Evolutionary conservation across 2,888 invertebrate genomes (phyloP).

Genomic region (Drosophila eohydei): DNA sequence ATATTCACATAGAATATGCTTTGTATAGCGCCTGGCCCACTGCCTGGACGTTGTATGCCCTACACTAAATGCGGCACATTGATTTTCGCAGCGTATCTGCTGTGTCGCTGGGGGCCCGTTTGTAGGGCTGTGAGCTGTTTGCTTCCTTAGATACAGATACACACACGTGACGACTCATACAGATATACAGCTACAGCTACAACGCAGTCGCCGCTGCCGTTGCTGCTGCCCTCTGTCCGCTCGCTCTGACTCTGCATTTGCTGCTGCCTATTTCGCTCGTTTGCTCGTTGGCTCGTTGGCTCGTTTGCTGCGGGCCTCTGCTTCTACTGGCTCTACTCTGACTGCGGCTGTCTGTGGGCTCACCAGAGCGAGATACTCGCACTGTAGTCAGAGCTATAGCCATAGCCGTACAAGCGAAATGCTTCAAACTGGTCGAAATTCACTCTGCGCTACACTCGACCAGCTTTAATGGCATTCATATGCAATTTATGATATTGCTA

Average conservation of each 20-base stretch:
- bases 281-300: slow-evolving; percentile 38
- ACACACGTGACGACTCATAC: slow-evolving; percentile 37
- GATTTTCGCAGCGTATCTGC: slow-evolving; percentile 40
- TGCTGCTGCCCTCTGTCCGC: not conserved
- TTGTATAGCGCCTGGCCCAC: slow-evolving; percentile 39
- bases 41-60: slow-evolving; percentile 47
- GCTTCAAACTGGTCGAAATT: slow-evolving; percentile 54
- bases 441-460: slow-evolving; percentile 37
- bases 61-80: slow-evolving; percentile 38
- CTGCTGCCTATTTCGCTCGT: slow-evolving; percentile 41
- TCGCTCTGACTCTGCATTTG: slow-evolving; percentile 16
- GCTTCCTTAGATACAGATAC: slow-evolving; percentile 65
- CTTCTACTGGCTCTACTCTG: slow-evolving; percentile 58
- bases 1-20: slow-evolving; percentile 32
- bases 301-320: slow-evolving; percentile 53
- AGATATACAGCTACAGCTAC: slow-evolving; percentile 39
- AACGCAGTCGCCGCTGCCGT: slow-evolving; percentile 54
- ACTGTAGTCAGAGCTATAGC: slow-evolving; percentile 41
- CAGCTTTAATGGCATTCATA: slow-evolving; percentile 30
- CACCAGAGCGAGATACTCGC: slow-evolving; percentile 60
- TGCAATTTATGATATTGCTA: not conserved
- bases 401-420: slow-evolving; percentile 50
- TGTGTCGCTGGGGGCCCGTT: slow-evolving; percentile 40
- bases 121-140: slow-evolving; percentile 45
- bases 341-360: slow-evolving; percentile 50